phyloP scores from a whole-genome alignment of 2,888 invertebrate genomes.

The Oxyscelio sp. region DNA sequence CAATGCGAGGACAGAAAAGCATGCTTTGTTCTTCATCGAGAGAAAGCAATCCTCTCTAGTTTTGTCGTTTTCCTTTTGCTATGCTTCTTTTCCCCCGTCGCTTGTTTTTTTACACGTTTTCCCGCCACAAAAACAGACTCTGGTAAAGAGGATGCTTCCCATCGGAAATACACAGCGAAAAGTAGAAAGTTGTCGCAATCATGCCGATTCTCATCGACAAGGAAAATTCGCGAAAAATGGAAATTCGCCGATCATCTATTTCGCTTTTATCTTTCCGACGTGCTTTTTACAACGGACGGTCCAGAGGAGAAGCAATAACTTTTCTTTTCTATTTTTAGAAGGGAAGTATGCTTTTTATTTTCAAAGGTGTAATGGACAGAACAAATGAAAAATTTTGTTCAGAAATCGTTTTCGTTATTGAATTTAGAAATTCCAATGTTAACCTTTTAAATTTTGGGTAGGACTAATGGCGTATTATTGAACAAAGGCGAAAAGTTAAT shows the following conservation, averaged over 20 bases:
- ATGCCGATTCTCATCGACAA: slow-evolving; percentile 44
- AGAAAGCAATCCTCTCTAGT: slow-evolving; percentile 65
- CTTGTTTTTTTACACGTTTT: slow-evolving; percentile 46
- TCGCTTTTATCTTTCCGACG: slow-evolving; percentile 53
- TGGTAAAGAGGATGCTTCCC: slow-evolving; percentile 54
- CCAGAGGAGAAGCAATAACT: neutral
- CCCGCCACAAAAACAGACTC: slow-evolving; percentile 48
- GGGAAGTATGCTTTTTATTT: too few species aligned
- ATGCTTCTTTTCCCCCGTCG: neutral
- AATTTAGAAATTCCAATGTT: too few species aligned
- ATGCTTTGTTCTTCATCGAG: slow-evolving; percentile 69
- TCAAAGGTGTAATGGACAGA: too few species aligned
- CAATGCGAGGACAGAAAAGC: slow-evolving; percentile 62
- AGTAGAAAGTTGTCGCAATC: slow-evolving; percentile 62
- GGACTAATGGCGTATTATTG: too few species aligned
- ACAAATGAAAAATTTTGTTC: too few species aligned
- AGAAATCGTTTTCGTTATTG: too few species aligned
- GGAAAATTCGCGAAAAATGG: slow-evolving; percentile 49
- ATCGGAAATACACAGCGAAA: slow-evolving; percentile 60
- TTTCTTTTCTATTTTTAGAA: too few species aligned
- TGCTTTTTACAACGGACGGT: slow-evolving; percentile 25
- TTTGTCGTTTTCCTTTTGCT: slow-evolving; percentile 45
- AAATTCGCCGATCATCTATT: slow-evolving; percentile 51
- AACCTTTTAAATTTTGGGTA: too few species aligned
- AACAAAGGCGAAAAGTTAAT: too few species aligned